These are phyloP conservation scores for Drosophila fulvimacula DNA, from an alignment of 2,888 invertebrate species.

Conservation along the genomic window DNA sequence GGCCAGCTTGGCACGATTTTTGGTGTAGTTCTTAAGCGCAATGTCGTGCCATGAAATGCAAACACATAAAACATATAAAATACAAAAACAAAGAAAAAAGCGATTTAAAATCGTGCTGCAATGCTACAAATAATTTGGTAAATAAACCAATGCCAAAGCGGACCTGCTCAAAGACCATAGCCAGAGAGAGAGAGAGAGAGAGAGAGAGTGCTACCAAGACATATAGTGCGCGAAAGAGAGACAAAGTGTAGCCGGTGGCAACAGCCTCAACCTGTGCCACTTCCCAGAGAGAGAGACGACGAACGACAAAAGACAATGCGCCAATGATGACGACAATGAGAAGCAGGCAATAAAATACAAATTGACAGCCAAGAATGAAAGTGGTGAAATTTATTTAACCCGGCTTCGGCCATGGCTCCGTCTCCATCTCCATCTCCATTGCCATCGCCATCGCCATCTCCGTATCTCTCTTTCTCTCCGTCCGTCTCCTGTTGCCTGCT, in stretches of 20 bases:
- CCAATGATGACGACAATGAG: conserved; percentile 57
- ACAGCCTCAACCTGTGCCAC: conserved; percentile 46
- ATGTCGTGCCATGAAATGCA: conserved; percentile 65
- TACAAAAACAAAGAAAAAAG: conserved; percentile 17
- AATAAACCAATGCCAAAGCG: conserved; percentile 65
- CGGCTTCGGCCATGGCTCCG: conserved; percentile 17
- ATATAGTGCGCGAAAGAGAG: neutral
- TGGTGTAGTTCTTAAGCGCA: conserved; percentile 61
- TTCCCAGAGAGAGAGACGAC: conserved; percentile 49
- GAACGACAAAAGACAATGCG: conserved; percentile 7
- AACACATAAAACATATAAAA: conserved; percentile 47
- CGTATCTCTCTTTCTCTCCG: neutral
- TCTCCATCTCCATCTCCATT: conserved; percentile 29
- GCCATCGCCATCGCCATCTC: conserved; percentile 25
- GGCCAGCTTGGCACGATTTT: conserved; percentile 66
- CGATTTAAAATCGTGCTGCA: conserved; percentile 63
- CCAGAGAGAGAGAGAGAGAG: conserved; percentile 6
- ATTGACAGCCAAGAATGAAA: conserved; percentile 73
- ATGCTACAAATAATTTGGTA: conserved; percentile 64
- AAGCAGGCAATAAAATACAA: conserved; percentile 66
- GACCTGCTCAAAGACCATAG: conserved; percentile 41
- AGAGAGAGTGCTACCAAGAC: no score
- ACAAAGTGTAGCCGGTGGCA: conserved; percentile 15
- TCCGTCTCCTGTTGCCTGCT: neutral
- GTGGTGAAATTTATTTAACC: conserved; percentile 68